Evolutionary conservation across 2,888 invertebrate species (phyloP).

Genomic region (Scelioninae gen. 1): DNA sequence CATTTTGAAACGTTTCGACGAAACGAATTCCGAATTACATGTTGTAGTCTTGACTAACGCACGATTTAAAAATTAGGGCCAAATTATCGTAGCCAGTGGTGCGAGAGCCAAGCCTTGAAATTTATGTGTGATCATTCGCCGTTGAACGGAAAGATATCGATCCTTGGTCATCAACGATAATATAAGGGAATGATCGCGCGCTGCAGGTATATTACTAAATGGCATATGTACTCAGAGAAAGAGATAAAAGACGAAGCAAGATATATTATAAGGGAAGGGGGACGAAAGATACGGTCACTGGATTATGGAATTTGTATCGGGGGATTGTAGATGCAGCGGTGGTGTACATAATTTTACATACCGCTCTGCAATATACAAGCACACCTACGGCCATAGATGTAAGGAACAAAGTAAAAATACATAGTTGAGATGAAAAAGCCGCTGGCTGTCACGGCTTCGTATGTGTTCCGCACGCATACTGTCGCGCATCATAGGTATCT

Average conservation of each 20-base stretch:
- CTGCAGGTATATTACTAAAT: slow-evolving; percentile 78
- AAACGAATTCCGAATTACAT: slow-evolving; percentile 61
- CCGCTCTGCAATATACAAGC: slow-evolving; percentile 48
- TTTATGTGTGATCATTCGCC: slow-evolving; percentile 71
- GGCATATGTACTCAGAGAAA: slow-evolving; percentile 68
- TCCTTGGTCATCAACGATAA: slow-evolving; percentile 74
- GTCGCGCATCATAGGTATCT: slow-evolving; percentile 69
- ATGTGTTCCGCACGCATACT: slow-evolving; percentile 74
- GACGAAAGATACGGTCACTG: slow-evolving; percentile 77
- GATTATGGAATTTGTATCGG: slow-evolving; percentile 81
- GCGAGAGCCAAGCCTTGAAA: slow-evolving; percentile 68
- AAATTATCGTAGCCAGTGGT: slow-evolving; percentile 70
- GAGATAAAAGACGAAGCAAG: slow-evolving; percentile 62
- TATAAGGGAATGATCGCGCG: slow-evolving; percentile 75
- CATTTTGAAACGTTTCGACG: slow-evolving; percentile 46
- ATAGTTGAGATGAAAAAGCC: slow-evolving; percentile 76
- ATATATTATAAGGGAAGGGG: slow-evolving; percentile 62
- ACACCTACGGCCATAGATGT: slow-evolving; percentile 68
- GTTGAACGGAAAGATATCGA: slow-evolving; percentile 72
- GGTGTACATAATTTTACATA: slow-evolving; percentile 74
- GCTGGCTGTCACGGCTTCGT: slow-evolving; percentile 71
- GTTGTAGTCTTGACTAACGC: slow-evolving; percentile 58
- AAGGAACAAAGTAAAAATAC: slow-evolving; percentile 65
- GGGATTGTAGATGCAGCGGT: slow-evolving; percentile 78
- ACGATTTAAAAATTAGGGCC: slow-evolving; percentile 66